Conservation (phyloP, 2,797 vertebrate species). For the Odontamblyopus lacepedii region DNA sequence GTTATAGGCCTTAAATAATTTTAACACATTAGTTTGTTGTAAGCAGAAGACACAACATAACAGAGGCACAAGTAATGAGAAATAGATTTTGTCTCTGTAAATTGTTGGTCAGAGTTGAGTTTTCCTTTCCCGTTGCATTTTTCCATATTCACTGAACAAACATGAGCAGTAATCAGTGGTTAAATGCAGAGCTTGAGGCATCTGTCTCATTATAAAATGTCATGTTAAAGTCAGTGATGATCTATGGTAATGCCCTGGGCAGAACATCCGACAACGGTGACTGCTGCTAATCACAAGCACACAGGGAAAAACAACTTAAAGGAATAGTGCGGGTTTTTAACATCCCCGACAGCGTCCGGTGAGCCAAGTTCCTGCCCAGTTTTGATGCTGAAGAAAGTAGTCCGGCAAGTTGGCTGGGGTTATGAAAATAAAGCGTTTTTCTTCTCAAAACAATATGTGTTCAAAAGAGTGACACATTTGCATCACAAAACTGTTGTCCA, state of each 20-base stretch:
- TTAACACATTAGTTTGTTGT: background rate
- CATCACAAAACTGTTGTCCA: no score
- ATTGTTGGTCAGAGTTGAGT: background rate
- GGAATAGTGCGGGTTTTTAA: no score
- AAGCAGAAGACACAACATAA: background rate
- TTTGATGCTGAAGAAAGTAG: no score
- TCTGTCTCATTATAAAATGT: conserved; percentile 42
- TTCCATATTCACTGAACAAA: conserved; percentile 4
- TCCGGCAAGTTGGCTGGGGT: no score
- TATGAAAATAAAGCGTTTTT: no score
- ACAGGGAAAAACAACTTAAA: conserved; percentile 41
- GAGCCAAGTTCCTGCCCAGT: no score
- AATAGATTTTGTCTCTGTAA: background rate
- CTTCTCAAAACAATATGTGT: no score
- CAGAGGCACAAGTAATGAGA: background rate
- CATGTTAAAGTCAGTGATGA: conserved; percentile 40
- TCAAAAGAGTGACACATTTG: no score
- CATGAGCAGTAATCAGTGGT: conserved; percentile 30
- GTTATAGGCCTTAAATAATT: background rate
- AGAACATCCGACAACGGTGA: conserved; percentile 33
- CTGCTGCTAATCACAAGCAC: conserved; percentile 44
- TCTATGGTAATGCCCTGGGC: conserved; percentile 24
- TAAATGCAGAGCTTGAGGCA: conserved; percentile 14
- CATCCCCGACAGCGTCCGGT: no score
- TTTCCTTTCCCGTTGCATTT: background rate